Evolutionary conservation across 2,113 vertebrate species (phyloP), one percentile per base, ranked within the genome.

Genomic region (Herpailurus yagouaroundi): DNA sequence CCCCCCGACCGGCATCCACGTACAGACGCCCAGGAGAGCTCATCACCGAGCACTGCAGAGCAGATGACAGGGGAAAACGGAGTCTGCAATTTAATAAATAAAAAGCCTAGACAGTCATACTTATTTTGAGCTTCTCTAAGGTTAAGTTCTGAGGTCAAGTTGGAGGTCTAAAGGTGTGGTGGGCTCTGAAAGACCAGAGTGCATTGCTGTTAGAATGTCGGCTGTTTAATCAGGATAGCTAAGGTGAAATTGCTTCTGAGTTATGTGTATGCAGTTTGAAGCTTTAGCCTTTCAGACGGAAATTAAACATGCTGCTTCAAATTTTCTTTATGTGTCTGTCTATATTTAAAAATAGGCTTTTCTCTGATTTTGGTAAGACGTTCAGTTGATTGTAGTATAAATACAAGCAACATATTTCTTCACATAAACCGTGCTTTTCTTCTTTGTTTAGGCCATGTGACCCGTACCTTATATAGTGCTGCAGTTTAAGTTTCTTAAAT

Each of bases 11-110:
- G 3, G 52, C 38, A 57, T 4, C 0, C 71, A 80, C 63, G 88
- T 25, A 48, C n/a, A 13, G 18, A 33, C 90, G 89, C 93, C 76
- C 7, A 38, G 83, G 80, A 73, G 92, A 21, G 77, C 63, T 76
- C 33, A 1, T 50, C 52, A 10, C 74, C 2, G 0, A 0, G 86
- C n/a, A 48, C 81, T 52, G 84, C 52, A 18, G 38, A 82, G 97
- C 86, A 31, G 89, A 1, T 7, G 79, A 48, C 36, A 57, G 38
- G 73, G 79, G 85, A 19, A 52, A 86, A 41, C 18, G 82, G 94
- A 31, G 23, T 0, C 91, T 96, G 12, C 7, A 31, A 41, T 36
- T 64, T 31, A 66, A 7, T 4, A 0, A 68, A 0, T 0, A 52
- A n/a, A 74, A 92, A 89, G 19, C 55, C 74, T 45, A 64, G 57